Percentiles rank a stretch among this genome's conserved stretches.
These are phyloP conservation scores for Nicator chloris DNA, from an alignment of 2,113 vertebrate species.

Conservation along the genomic window DNA sequence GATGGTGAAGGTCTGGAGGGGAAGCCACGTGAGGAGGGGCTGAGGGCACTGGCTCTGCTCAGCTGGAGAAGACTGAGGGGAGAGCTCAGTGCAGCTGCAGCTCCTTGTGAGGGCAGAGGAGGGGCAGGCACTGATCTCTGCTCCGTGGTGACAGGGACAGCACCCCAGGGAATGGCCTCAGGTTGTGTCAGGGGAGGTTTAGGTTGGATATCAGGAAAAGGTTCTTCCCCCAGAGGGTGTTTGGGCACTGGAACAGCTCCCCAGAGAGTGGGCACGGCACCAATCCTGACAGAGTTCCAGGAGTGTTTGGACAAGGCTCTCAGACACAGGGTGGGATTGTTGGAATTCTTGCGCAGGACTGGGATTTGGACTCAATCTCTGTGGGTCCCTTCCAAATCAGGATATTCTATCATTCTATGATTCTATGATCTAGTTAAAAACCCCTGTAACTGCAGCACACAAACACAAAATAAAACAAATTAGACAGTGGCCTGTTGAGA, in stretches of 20 bases:
- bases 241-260: neutral
- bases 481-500: neutral
- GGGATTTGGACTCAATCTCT: rapidly evolving
- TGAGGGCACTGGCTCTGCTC: neutral
- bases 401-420: neutral
- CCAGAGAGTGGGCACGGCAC: neutral
- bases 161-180: rapidly evolving
- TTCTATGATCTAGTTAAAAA: neutral
- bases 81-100: rapidly evolving
- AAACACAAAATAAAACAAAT: neutral
- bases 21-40: neutral
- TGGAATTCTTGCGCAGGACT: neutral
- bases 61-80: neutral
- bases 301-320: rapidly evolving
- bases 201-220: neutral
- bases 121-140: neutral
- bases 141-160: neutral
- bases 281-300: rapidly evolving
- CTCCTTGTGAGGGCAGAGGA: neutral
- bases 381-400: neutral
- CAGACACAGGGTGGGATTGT: rapidly evolving
- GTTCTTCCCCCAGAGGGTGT: neutral
- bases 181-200: rapidly evolving
- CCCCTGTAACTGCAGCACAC: rapidly evolving
- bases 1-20: neutral